These are phyloP conservation scores for Pocillopora grandis DNA, from an alignment of 92 coral and sea anemone genomes.

Conservation along the genomic window DNA sequence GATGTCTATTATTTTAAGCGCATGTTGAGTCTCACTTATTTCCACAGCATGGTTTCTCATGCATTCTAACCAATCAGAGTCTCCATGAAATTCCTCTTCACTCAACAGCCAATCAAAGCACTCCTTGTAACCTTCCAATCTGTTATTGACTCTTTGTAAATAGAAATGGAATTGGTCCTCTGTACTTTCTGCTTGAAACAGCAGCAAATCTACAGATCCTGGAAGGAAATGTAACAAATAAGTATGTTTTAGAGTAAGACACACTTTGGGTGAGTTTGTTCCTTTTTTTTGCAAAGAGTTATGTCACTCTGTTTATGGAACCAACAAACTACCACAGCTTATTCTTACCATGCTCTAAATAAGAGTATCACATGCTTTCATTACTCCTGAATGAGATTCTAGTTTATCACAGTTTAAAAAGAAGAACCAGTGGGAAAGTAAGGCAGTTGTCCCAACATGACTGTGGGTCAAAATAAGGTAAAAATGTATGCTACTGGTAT, in stretches of 20 bases:
- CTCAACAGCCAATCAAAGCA: slow-evolving; percentile 81
- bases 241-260: neutral
- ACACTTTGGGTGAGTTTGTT: too few relatives aligned
- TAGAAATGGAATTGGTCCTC: slow-evolving; percentile 57
- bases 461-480: too few relatives aligned
- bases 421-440: too few relatives aligned
- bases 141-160: slow-evolving; percentile 53
- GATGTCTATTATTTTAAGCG: slow-evolving; percentile 71
- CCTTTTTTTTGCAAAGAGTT: neutral
- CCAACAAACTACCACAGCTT: too few relatives aligned
- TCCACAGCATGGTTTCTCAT: slow-evolving; percentile 50
- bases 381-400: too few relatives aligned
- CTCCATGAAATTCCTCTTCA: slow-evolving; percentile 68
- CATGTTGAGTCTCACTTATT: slow-evolving; percentile 50
- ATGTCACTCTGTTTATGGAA: neutral
- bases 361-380: too few relatives aligned
- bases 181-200: slow-evolving; percentile 50
- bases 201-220: slow-evolving; percentile 51
- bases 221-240: neutral
- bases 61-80: slow-evolving; percentile 69
- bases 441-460: too few relatives aligned
- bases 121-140: slow-evolving; percentile 68
- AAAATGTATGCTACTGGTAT: too few relatives aligned
- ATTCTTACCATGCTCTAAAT: too few relatives aligned
- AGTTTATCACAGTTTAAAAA: too few relatives aligned